These are phyloP conservation scores for Aphodius sticticus DNA, from an alignment of 2,888 invertebrate species.

Conservation along the genomic window DNA sequence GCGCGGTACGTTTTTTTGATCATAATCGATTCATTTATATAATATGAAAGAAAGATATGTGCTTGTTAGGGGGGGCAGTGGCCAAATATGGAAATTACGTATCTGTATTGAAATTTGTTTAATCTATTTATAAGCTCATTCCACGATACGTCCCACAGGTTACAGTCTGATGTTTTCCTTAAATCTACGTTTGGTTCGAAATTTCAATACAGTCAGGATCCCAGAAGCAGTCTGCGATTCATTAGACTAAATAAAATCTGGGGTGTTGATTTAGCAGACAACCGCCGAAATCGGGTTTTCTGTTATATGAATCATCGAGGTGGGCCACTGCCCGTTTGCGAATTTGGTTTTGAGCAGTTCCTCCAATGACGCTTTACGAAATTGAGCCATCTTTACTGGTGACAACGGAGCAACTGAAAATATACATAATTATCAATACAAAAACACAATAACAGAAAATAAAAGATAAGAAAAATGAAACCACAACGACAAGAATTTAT, in stretches of 20 bases:
- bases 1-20: constrained; percentile 20
- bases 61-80: constrained; percentile 56
- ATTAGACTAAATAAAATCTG: constrained; percentile 11
- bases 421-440: constrained; percentile 33
- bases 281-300: constrained; percentile 82
- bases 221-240: constrained; percentile 33
- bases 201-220: constrained; percentile 49
- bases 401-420: constrained; percentile 76
- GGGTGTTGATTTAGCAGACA: constrained; percentile 67
- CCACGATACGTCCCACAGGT: not conserved
- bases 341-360: constrained; percentile 62
- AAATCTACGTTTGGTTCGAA: constrained; percentile 33
- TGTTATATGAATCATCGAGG: constrained; percentile 78
- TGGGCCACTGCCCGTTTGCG: constrained; percentile 61
- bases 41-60: constrained; percentile 51
- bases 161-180: constrained; percentile 8
- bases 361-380: constrained; percentile 68
- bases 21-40: constrained; percentile 25
- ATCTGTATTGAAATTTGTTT: constrained; percentile 59
- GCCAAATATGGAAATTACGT: constrained; percentile 51
- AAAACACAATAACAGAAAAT: not conserved
- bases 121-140: constrained; percentile 8
- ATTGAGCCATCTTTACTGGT: constrained; percentile 73
- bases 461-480: not conserved
- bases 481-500: not conserved